Conservation (phyloP, 2,888 invertebrate species). For the Habroteleia sp. region DNA sequence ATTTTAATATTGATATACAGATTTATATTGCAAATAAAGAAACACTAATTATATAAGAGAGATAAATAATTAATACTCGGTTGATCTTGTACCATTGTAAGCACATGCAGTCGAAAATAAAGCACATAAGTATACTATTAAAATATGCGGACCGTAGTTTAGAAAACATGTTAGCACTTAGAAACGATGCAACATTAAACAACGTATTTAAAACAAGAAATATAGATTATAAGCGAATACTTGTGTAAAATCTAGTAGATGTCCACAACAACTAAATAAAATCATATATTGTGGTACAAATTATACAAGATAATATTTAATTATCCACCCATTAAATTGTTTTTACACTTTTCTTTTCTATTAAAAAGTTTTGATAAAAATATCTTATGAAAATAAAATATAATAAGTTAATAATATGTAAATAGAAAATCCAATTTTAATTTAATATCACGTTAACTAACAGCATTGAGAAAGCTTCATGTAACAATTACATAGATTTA, state of each 20-base stretch:
- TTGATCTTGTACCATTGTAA: slow-evolving; percentile 73
- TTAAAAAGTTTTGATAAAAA: no score
- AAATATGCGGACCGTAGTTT: slow-evolving; percentile 79
- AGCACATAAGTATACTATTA: slow-evolving; percentile 80
- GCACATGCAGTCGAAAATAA: slow-evolving; percentile 66
- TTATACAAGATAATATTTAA: slow-evolving; percentile 66
- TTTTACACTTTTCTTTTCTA: no score
- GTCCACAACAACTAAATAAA: slow-evolving; percentile 81
- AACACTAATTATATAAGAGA: slow-evolving; percentile 57
- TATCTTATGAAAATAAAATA: no score
- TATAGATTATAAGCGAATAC: slow-evolving; percentile 79
- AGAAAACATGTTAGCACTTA: slow-evolving; percentile 80
- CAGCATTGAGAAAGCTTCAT: no score
- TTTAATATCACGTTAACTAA: no score
- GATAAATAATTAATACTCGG: slow-evolving; percentile 66
- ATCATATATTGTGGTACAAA: slow-evolving; percentile 81
- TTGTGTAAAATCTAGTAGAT: slow-evolving; percentile 81
- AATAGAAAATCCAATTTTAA: no score
- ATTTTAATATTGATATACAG: slow-evolving; percentile 60
- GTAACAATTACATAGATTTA: no score
- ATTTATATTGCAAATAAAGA: slow-evolving; percentile 57
- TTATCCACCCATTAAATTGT: neutral
- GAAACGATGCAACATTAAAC: slow-evolving; percentile 80
- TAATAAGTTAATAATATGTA: no score
- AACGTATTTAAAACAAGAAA: slow-evolving; percentile 79